Base-by-base conservation (phyloP, 92 coral and sea anemone genomes). In the Phenganax stokvisi region DNA sequence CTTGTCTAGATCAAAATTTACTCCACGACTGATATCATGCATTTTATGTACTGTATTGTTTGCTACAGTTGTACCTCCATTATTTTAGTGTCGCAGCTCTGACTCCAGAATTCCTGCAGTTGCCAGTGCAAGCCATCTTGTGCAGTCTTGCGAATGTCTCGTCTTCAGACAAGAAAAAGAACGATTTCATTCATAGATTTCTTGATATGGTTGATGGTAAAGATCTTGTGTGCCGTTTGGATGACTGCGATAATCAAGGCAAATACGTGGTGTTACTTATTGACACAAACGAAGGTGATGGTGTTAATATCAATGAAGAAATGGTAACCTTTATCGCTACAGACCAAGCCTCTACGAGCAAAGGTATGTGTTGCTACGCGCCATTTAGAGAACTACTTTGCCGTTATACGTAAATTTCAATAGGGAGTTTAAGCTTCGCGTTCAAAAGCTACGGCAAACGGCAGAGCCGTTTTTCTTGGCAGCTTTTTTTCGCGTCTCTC, bases 161-260 rank as follows among this genome's bases (percentile, higher is more conserved):
- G 5, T 13, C 58, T 25, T 56, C 54, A 5, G 60, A 80, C 8
- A 58, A 47, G 90, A 85, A 76, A 55, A 65, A 56, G 65, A 74
- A 65, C 0, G 51, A 51, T 8, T 79, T 54, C 30, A n/a, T 76
- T 29, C 9, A 84, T 51, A 87, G 89, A 87, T 96, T 96, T 84
- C 87, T 63, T 25, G 89, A 92, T 57, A 64, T 90, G 27, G 89
- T 97, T 0, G 79, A 66, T 25, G 97, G 91, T 27, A 91, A 91
- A 74, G 99, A 96, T 53, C 89, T 96, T 1, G 97, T 96, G 57
- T 87, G 89, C 53, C 89, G 91, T 85, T 89, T 90, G 12, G 97
- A 86, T 56, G 88, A 90, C 59, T 84, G 81, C 82, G 93, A 89
- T 60, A 71, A 87, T 54, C 16, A 57, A 28, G 87, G 88, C 59